Base-by-base conservation (phyloP, 2,888 invertebrate genomes). In the Mythimna vitellina region DNA sequence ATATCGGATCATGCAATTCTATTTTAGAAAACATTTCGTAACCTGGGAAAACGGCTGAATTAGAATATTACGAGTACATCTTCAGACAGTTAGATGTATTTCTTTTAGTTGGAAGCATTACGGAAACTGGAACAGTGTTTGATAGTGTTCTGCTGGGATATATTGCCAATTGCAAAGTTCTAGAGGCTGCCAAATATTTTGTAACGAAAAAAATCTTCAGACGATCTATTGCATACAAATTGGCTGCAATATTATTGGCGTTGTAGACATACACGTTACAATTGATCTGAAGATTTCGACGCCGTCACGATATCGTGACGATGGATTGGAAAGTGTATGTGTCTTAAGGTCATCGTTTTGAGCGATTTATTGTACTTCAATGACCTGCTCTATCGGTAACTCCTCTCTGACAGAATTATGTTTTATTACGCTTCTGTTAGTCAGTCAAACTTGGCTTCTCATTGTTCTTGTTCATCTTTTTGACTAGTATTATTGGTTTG, bases 1-100 rank as follows among this genome's bases (percentile, higher is more conserved):
- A 81, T 81, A 82, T 82, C 70, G 64, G 66, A 79, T 79, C 78
- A 75, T 83, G 83, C 74, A 75, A 73, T 77, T 80, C 73, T 83
- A 80, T 75, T 81, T 79, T 76, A 60, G 63, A 73, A 66, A 67
- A 61, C 73, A 76, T 84, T 81, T 81, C 76, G 78, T 73, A 81
- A 86, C 70, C 67, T 68, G 82, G 76, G 72, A 76, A 82, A 82
- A 75, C 62, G 60, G 65, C 62, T 20, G 67, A 72, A 81, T 77
- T 78, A 74, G 53, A 85, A 77, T 78, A 76, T 73, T 81, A 38
- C 72, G 61, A 78, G 72, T 46, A 62, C 64, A 71, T 71, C 72
- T 73, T 61, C 46, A 68, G 56, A 67, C 46, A 49, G 62, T 25
- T 42, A 70, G 76, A 76, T 72, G 70, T 57, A 67, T 73, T 82